Evolutionary conservation across 2,888 invertebrate genomes (phyloP), one percentile per base, ranked within the genome.

Genomic region (Orthonychiurus folsomi): DNA sequence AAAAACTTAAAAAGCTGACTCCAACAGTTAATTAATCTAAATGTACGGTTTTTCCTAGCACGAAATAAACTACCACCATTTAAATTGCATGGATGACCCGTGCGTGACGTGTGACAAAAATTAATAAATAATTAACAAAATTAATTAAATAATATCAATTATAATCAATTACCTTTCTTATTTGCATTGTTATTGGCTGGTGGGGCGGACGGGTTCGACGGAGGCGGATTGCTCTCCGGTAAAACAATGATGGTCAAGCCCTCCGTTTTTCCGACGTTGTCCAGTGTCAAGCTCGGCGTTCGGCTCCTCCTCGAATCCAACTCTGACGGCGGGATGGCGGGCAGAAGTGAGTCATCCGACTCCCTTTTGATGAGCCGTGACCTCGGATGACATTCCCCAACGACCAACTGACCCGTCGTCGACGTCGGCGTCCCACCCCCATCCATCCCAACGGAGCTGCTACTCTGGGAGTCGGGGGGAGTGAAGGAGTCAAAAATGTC

Each of bases 401-500:
- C 37, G 37, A 37, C 37, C 15, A 15, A 9, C 15, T 5, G 37
- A 5, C 37, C 37, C 15, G 37, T 37, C 15, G 37, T 5, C 9
- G 37, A 9, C 5, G 37, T 9, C 15, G 37, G 37, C 5, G 15
- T 37, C 5, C 9, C 9, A 37, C 5, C 37, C 5, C 9, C 5
- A 15, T 37, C 37, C 37, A 37, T 37, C 37, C 37, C 37, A 5
- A 5, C 37, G 15, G 37, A 37, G 37, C 37, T n/a, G 20, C 24
- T n/a, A 20, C 24, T 20, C 9, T 52, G 52, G 52, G 52, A 52
- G 20, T 52, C 52, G 3, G 52, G 52, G 12, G 52, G 20, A 21
- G 52, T 62, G 54, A 73, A 73, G 9, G 69, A 66, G 63, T 73
- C 71, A 59, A 73, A 73, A 21, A 73, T 63, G 56, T 73, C 73